Percentiles rank a stretch among this genome's conserved stretches.
phyloP scores from a whole-genome alignment of 2,797 vertebrate genomes.

The Oreochromis grahami region DNA sequence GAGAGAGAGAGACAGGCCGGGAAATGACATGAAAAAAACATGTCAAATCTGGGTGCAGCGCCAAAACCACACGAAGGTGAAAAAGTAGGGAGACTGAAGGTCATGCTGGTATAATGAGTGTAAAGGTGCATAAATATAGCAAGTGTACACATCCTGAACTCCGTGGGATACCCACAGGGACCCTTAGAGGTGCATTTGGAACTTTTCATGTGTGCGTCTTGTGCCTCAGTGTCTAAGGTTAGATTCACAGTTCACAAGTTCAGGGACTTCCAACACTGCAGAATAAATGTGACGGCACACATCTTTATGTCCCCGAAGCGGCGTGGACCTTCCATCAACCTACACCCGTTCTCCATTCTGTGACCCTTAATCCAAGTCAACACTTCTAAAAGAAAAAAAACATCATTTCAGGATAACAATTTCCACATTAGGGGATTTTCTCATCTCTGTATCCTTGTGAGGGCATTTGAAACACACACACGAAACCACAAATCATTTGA shows the following conservation, averaged over 20 bases:
- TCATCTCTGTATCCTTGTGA: constrained; percentile 12
- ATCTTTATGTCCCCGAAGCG: neutral
- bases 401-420: neutral
- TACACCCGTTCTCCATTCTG: neutral
- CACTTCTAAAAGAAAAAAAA: neutral
- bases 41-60: neutral
- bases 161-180: constrained; percentile 21
- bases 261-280: constrained; percentile 22
- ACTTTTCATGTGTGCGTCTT: constrained; percentile 17
- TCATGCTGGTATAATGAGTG: constrained; percentile 46
- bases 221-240: constrained; percentile 29
- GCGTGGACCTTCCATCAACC: neutral
- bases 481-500: constrained; percentile 47
- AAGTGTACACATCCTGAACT: constrained; percentile 9
- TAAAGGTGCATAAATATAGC: constrained; percentile 31
- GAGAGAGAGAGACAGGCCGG: neutral
- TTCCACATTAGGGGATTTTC: constrained; percentile 10
- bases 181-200: constrained; percentile 11
- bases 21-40: constrained; percentile 22
- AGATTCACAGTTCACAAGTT: constrained; percentile 51
- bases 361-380: constrained; percentile 12
- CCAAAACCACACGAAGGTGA: constrained; percentile 31
- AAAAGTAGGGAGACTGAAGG: neutral
- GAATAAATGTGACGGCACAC: constrained; percentile 15
- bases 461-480: constrained; percentile 24